phyloP scores from a whole-genome alignment of 2,113 vertebrate genomes.

The Anhinga anhinga region DNA sequence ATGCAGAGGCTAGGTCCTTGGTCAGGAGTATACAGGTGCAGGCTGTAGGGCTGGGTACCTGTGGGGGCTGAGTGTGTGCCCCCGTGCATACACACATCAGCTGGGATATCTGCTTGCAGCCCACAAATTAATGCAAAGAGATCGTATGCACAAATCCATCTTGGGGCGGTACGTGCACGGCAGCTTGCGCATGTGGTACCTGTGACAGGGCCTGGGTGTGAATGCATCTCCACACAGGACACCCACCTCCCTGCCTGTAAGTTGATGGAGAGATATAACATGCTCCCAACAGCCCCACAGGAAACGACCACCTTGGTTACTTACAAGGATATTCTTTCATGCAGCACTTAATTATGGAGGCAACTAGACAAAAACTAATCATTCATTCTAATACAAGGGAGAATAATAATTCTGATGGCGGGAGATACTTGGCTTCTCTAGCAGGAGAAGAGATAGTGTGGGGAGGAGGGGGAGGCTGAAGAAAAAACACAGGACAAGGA shows the following conservation, averaged over 20 bases:
- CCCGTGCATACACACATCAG: not conserved
- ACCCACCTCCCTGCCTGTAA: not conserved
- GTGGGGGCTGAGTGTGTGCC: not conserved
- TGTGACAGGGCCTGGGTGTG: not conserved
- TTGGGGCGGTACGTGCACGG: not conserved
- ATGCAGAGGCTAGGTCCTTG: not conserved
- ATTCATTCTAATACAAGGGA: slow-evolving; percentile 7
- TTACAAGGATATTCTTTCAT: slow-evolving; percentile 32
- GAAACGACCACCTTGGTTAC: not conserved
- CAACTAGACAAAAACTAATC: slow-evolving; percentile 47
- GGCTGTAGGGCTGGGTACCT: not conserved
- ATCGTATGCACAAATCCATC: not conserved
- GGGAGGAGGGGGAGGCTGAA: not conserved
- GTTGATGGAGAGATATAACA: not conserved
- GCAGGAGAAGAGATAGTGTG: not conserved
- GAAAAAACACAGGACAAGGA: not conserved
- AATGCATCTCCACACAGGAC: rapidly evolving
- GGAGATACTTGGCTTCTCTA: not conserved
- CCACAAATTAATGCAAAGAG: not conserved
- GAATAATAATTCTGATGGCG: not conserved
- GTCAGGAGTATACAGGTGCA: not conserved
- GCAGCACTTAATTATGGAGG: slow-evolving; percentile 32
- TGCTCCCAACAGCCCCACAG: not conserved
- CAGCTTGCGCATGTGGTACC: not conserved
- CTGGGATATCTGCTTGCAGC: not conserved